Evolutionary conservation across 2,888 invertebrate genomes (phyloP).

Genomic region (Melieria picta): DNA sequence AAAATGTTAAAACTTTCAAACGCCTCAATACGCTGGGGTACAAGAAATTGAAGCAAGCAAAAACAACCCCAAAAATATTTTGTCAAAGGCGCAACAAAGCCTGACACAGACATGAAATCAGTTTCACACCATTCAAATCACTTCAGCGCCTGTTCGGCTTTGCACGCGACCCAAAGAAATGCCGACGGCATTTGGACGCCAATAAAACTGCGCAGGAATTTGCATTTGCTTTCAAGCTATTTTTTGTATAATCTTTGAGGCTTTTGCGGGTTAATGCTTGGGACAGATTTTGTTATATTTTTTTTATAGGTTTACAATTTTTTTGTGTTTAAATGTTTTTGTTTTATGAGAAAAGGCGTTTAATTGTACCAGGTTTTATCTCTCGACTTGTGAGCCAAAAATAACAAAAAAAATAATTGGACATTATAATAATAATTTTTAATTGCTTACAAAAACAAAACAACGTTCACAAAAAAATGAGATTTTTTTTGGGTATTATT

Average conservation of each 20-base stretch:
- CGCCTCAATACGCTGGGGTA: too few species aligned
- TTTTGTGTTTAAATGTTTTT: constrained; percentile 1
- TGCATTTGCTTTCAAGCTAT: neutral
- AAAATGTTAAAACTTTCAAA: too few species aligned
- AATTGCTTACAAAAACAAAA: constrained; percentile 60
- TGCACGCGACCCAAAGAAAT: constrained; percentile 6
- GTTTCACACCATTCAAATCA: too few species aligned
- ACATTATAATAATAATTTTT: constrained; percentile 65
- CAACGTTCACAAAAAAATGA: constrained; percentile 16
- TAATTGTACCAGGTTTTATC: constrained; percentile 20
- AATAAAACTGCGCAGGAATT: constrained; percentile 10
- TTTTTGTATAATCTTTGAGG: neutral
- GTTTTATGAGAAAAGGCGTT: constrained; percentile 17
- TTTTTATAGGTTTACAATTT: constrained; percentile 25
- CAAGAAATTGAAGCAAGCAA: too few species aligned
- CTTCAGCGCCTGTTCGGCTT: too few species aligned
- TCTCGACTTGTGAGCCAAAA: constrained; percentile 19
- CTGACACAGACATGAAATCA: too few species aligned
- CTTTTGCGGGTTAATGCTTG: neutral
- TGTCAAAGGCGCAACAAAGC: too few species aligned
- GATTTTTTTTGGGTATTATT: neutral
- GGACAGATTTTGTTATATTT: constrained; percentile 31
- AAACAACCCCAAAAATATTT: too few species aligned
- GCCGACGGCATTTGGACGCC: constrained; percentile 21
- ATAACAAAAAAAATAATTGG: constrained; percentile 51